Percentiles rank a stretch among this genome's conserved stretches.
phyloP scores from a whole-genome alignment of 2,113 vertebrate species.

The Chrysemys picta region DNA sequence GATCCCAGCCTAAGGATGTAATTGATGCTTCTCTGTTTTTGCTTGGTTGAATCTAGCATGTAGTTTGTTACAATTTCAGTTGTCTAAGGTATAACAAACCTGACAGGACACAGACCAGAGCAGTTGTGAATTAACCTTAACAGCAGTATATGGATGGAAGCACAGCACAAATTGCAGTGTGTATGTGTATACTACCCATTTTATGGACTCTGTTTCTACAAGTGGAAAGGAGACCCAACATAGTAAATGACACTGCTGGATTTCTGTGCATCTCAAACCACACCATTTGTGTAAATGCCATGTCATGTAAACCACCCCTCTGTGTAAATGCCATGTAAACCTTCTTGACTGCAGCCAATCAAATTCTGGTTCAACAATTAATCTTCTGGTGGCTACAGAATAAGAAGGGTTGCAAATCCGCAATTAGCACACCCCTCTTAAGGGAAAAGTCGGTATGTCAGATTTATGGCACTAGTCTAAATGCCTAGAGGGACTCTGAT shows the following conservation, averaged over 20 bases:
- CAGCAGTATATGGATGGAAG: neutral
- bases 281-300: neutral
- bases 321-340: neutral
- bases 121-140: neutral
- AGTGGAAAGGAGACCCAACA: neutral
- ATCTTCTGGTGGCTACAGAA: neutral
- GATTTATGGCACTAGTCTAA: neutral
- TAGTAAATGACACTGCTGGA: neutral
- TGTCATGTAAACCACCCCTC: neutral
- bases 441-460: neutral
- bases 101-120: neutral
- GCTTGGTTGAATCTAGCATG: neutral
- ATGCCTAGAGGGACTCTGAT: neutral
- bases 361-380: constrained; percentile 27
- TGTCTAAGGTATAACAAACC: neutral
- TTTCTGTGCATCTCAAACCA: neutral
- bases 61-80: neutral
- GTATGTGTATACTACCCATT: neutral
- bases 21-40: neutral
- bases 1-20: neutral
- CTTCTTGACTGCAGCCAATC: neutral
- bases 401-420: constrained; percentile 30
- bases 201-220: neutral
- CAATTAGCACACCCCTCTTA: constrained; percentile 23
- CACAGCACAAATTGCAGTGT: neutral